These are phyloP conservation scores for Syngnathus floridae DNA, from an alignment of 2,113 vertebrate species.

Conservation along the genomic window DNA sequence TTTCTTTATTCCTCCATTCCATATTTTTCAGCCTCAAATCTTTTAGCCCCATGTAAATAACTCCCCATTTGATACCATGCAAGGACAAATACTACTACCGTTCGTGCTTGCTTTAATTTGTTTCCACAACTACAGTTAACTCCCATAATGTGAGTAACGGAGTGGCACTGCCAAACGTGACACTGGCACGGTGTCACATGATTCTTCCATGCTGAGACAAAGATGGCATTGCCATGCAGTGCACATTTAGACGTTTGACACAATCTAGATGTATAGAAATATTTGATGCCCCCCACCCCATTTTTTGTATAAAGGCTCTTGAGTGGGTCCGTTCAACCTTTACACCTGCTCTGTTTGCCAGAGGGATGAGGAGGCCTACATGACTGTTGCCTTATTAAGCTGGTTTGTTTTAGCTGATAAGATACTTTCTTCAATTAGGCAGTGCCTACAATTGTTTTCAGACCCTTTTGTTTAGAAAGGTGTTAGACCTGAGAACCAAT, in stretches of 20 bases:
- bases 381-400: constrained; percentile 71
- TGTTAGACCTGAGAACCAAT: constrained; percentile 62
- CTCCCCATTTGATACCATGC: constrained; percentile 56
- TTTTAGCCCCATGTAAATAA: constrained; percentile 63
- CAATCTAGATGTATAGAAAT: constrained; percentile 47
- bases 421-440: constrained; percentile 63
- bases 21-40: constrained; percentile 56
- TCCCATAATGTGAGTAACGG: constrained; percentile 56
- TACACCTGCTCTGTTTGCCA: constrained; percentile 60
- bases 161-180: constrained; percentile 55
- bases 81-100: constrained; percentile 67
- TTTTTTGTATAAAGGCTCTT: constrained; percentile 64
- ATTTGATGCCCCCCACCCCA: constrained; percentile 52
- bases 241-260: constrained; percentile 55
- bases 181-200: constrained; percentile 47
- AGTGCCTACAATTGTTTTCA: constrained; percentile 69
- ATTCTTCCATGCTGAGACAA: constrained; percentile 60
- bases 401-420: constrained; percentile 67
- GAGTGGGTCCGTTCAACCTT: constrained; percentile 49
- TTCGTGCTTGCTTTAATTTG: constrained; percentile 63
- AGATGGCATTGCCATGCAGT: constrained; percentile 64
- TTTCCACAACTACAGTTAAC: constrained; percentile 63
- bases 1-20: constrained; percentile 28
- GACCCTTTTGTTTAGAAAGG: constrained; percentile 60
- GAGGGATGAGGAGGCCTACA: constrained; percentile 57